phyloP scores from a whole-genome alignment of 2,797 vertebrate species.

The Cheirogaleus major region DNA sequence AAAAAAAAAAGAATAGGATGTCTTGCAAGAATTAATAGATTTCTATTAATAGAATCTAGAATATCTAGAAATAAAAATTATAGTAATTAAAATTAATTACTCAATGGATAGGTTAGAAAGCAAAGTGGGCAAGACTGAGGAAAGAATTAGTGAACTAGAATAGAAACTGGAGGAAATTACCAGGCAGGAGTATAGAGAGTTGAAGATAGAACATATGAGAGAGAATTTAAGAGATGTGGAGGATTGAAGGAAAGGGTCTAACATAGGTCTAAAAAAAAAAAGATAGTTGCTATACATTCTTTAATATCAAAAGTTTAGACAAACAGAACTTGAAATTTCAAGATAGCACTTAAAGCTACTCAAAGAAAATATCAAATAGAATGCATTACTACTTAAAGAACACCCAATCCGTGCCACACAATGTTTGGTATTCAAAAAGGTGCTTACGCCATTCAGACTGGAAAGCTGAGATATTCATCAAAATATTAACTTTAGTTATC shows the following conservation, averaged over 20 bases:
- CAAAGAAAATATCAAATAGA: background rate
- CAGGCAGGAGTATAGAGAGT: too few species aligned
- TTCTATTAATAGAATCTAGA: background rate
- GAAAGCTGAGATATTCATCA: conserved; percentile 5
- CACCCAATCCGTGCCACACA: background rate
- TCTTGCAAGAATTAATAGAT: background rate
- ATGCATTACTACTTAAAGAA: background rate
- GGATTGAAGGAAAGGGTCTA: too few species aligned
- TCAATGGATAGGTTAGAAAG: background rate
- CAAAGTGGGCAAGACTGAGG: background rate
- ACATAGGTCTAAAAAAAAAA: too few species aligned
- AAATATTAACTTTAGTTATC: background rate
- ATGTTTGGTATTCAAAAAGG: background rate
- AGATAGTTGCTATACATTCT: conserved; percentile 1
- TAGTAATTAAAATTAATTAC: background rate
- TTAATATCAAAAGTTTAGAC: conserved; percentile 30
- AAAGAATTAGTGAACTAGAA: too few species aligned
- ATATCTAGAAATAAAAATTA: background rate
- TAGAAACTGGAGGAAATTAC: too few species aligned
- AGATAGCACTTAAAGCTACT: background rate
- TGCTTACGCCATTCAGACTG: background rate
- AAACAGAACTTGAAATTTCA: conserved; percentile 26
- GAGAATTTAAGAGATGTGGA: too few species aligned
- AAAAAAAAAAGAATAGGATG: background rate
- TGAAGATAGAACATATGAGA: too few species aligned